These are phyloP conservation scores for Oreonectes daqikongensis DNA, from an alignment of 2,797 vertebrate species.

Conservation along the genomic window DNA sequence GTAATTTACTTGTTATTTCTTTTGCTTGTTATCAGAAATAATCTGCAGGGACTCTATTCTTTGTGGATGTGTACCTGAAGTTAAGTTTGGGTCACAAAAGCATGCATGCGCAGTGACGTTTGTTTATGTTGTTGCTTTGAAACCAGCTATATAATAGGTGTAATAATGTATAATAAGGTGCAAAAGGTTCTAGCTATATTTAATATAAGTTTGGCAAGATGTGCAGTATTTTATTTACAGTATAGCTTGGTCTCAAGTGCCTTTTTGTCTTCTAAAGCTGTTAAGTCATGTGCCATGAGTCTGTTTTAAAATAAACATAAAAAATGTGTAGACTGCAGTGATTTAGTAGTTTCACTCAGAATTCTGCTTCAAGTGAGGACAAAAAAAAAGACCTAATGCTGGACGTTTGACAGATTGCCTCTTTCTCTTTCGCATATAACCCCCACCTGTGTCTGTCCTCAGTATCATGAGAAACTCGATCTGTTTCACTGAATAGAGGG, in stretches of 20 bases:
- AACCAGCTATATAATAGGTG: not conserved
- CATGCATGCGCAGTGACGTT: too few species aligned
- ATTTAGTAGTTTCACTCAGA: not conserved
- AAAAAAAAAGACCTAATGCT: not conserved
- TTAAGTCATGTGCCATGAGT: not conserved
- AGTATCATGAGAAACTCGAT: conserved; percentile 36
- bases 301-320: not conserved
- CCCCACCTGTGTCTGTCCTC: not conserved
- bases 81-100: too few species aligned
- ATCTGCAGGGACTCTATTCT: too few species aligned
- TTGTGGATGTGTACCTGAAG: too few species aligned
- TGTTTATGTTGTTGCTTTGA: too few species aligned
- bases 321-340: not conserved
- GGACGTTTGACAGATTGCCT: not conserved
- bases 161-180: too few species aligned
- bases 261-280: not conserved
- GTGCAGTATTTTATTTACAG: not conserved
- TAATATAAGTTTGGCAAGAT: not conserved
- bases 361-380: not conserved
- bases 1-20: too few species aligned
- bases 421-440: conserved; percentile 40
- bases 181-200: not conserved
- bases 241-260: not conserved
- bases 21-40: too few species aligned
- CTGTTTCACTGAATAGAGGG: conserved; percentile 8